These are phyloP conservation scores for Papilio polyxenes DNA, from an alignment of 1,140 invertebrate species.

Conservation along the genomic window DNA sequence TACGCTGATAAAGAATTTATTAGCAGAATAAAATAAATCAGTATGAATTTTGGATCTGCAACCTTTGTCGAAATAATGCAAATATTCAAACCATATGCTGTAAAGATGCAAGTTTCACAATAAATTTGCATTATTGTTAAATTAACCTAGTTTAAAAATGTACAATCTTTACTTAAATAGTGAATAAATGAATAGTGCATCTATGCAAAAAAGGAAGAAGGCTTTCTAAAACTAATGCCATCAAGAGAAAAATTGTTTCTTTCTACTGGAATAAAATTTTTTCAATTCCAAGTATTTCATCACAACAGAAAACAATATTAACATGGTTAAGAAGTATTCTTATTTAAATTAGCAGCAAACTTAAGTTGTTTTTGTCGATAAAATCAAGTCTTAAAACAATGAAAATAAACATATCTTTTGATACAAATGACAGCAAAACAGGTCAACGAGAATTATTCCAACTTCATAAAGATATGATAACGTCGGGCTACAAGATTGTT, in stretches of 20 bases:
- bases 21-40: too few relatives aligned
- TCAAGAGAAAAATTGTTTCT: not conserved
- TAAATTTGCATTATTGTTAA: not conserved
- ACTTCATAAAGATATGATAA: constrained; percentile 25
- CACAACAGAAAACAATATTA: too few relatives aligned
- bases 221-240: not conserved
- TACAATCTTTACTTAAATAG: not conserved
- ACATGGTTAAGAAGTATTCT: not conserved
- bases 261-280: not conserved
- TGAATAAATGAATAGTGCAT: not conserved
- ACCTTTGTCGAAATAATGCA: not conserved
- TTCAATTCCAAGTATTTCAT: not conserved
- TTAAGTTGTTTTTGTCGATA: not conserved
- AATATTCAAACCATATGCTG: not conserved
- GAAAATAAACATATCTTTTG: not conserved
- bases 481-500: constrained; percentile 17
- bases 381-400: not conserved
- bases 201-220: not conserved
- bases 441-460: constrained; percentile 39
- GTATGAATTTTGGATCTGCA: too few relatives aligned
- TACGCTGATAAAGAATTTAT: not conserved
- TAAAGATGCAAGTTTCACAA: not conserved
- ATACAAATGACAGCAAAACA: constrained; percentile 26
- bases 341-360: not conserved
- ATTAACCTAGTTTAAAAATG: constrained; percentile 1